Evolutionary conservation across 2,888 invertebrate species (phyloP), one percentile per base, ranked within the genome.

Genomic region (Euzetes globulus): DNA sequence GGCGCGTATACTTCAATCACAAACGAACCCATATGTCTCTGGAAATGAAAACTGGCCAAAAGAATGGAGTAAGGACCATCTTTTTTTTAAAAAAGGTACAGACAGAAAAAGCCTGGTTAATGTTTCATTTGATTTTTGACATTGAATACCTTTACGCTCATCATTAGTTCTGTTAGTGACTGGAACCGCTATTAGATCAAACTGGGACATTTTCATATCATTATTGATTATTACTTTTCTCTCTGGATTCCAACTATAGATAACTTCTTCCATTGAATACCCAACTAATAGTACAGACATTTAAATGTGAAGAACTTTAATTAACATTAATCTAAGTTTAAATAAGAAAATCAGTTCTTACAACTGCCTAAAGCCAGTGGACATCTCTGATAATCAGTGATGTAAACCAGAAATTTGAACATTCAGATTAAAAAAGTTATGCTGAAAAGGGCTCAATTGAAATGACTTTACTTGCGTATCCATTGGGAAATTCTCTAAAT

Each of bases 121-220:
- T n/a, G n/a, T n/a, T n/a, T n/a, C n/a, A n/a, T n/a, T n/a, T n/a
- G n/a, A n/a, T n/a, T n/a, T n/a, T n/a, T 9, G 4, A 25, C 9
- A 63, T 1, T 17, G 4, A 37, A 1, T 41, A 68, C 68, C 68
- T 68, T 68, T 68, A 9, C 68, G 41, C 1, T 15, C 41, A 19
- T 37, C 37, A 22, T 68, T 68, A 41, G 41, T 41, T 13, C n/a
- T 37, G 13, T 68, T 68, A 22, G n/a, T 15, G 9, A 73, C 73
- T 13, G 90, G 91, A 81, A 88, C 91, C 81, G 91, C 91, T 83
- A 92, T 92, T 78, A 96, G 86, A 83, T 94, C 94, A 82, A 96
- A 97, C 84, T 95, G 95, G 0, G 94, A 94, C 27, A 96, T 85
- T 0, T 92, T 90, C 90, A 95, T 93, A 71, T 92, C 94, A 0